These are phyloP conservation scores for Numenius phaeopus DNA, from an alignment of 2,797 vertebrate genomes.

Conservation along the genomic window DNA sequence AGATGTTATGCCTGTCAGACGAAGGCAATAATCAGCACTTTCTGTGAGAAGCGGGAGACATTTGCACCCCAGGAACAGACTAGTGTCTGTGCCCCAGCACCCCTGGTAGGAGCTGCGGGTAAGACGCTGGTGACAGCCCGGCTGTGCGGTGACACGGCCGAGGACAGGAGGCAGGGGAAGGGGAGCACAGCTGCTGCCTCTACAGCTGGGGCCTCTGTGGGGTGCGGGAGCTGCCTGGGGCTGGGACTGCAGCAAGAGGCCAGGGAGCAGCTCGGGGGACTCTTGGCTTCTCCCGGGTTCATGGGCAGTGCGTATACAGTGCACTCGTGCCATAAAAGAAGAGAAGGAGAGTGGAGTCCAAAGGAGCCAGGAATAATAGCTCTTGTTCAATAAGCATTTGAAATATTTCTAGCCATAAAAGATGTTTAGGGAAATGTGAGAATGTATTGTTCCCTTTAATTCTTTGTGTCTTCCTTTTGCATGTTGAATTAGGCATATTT, in stretches of 20 bases:
- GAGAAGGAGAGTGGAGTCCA: neutral
- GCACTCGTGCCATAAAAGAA: accelerated
- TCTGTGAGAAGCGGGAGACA: neutral
- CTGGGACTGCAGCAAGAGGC: neutral
- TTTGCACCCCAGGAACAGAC: neutral
- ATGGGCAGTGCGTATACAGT: neutral
- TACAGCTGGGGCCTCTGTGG: neutral
- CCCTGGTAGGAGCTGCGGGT: neutral
- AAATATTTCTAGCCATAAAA: neutral
- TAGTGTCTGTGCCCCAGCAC: neutral
- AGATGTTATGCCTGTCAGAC: neutral
- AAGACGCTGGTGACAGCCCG: accelerated
- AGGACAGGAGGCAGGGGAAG: neutral
- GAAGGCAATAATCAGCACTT: neutral
- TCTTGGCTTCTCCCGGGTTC: neutral
- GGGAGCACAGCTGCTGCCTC: neutral
- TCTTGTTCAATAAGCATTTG: neutral
- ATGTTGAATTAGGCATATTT: neutral
- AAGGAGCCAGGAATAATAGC: neutral
- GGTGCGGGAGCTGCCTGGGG: neutral
- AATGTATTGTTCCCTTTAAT: neutral
- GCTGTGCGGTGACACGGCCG: accelerated
- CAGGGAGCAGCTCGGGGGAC: neutral
- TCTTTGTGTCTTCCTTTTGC: neutral
- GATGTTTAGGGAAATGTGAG: neutral